These are phyloP conservation scores for Meloidogyne chitwoodi DNA, from an alignment of 1,140 invertebrate genomes.

Conservation along the genomic window DNA sequence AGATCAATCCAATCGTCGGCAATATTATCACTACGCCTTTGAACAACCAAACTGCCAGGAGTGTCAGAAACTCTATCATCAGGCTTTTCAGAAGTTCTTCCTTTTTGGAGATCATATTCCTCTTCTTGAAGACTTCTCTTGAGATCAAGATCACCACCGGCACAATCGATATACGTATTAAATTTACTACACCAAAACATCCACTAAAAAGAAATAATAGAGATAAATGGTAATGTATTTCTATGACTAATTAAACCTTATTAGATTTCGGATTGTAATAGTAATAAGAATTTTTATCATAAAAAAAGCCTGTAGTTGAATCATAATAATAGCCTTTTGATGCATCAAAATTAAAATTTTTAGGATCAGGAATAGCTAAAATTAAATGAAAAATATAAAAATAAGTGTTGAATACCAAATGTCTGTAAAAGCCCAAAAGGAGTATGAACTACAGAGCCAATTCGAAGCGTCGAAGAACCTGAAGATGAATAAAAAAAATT, in stretches of 20 bases:
- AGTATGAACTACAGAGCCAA: neutral
- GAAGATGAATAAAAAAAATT: too few relatives aligned
- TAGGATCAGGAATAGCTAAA: constrained; percentile 72
- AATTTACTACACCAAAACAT: constrained; percentile 86
- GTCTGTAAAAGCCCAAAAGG: neutral
- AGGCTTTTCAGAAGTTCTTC: neutral
- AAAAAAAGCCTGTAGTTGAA: constrained; percentile 83
- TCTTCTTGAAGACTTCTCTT: constrained; percentile 49
- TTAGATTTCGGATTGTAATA: constrained; percentile 7
- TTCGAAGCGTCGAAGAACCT: neutral
- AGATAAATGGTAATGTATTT: neutral
- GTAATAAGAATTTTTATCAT: constrained; percentile 62
- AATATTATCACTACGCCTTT: neutral
- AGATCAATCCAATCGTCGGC: neutral
- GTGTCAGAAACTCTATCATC: neutral
- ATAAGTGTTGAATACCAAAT: neutral
- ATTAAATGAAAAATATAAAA: neutral
- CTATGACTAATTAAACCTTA: neutral
- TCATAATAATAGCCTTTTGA: constrained; percentile 94
- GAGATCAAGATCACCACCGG: constrained; percentile 41
- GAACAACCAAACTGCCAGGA: neutral
- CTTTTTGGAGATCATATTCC: neutral
- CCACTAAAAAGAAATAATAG: constrained; percentile 67
- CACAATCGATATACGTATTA: constrained; percentile 68
- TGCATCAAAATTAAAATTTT: constrained; percentile 89